Conservation (phyloP, 2,797 vertebrate genomes). For the Macropodus opercularis region DNA sequence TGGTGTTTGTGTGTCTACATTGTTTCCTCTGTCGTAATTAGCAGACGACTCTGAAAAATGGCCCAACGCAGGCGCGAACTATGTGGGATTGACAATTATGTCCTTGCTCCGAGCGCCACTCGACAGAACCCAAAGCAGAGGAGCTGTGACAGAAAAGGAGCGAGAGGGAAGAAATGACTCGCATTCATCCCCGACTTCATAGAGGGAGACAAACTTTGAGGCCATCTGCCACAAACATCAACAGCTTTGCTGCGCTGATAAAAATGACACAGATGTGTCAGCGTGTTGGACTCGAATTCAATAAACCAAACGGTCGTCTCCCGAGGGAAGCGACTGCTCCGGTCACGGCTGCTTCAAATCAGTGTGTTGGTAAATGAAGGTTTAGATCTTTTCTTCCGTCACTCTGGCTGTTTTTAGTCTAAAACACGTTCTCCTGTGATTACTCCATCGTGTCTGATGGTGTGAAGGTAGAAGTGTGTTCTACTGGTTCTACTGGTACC, state of each 20-base stretch:
- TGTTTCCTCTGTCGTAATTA: too few species aligned
- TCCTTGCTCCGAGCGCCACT: slow-evolving; percentile 49
- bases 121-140: slow-evolving; percentile 47
- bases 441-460: too few species aligned
- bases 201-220: slow-evolving; percentile 21
- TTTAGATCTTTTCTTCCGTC: not conserved
- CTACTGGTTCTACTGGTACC: too few species aligned
- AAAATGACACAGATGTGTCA: slow-evolving; percentile 27
- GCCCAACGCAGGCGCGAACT: not conserved
- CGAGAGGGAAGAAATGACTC: slow-evolving; percentile 16
- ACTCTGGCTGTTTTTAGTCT: not conserved
- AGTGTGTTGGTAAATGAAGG: not conserved
- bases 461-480: too few species aligned
- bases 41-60: slow-evolving; percentile 12
- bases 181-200: slow-evolving; percentile 38
- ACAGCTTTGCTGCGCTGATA: slow-evolving; percentile 21
- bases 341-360: slow-evolving; percentile 3
- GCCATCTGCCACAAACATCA: slow-evolving; percentile 38
- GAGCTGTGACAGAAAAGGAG: slow-evolving; percentile 45
- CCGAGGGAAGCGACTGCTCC: slow-evolving; percentile 1
- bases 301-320: not conserved
- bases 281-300: slow-evolving; percentile 2
- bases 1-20: slow-evolving; percentile 1
- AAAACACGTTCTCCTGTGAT: not conserved
- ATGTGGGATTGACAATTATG: slow-evolving; percentile 64